phyloP scores from a whole-genome alignment of 2,797 vertebrate genomes.

The Tolypeutes matacus region DNA sequence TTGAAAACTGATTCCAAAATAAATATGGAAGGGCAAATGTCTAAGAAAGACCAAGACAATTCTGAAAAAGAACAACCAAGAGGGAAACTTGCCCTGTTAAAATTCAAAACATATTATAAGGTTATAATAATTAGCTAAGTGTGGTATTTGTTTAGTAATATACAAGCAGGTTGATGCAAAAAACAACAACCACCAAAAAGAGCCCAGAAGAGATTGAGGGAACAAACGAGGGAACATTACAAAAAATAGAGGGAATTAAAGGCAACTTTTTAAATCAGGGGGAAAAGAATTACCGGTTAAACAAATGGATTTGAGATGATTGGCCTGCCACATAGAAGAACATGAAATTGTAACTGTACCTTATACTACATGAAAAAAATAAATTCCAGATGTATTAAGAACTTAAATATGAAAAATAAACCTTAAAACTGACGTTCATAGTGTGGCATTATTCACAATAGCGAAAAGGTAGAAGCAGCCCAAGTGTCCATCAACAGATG shows the following conservation, averaged over 20 bases:
- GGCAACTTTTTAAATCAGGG: not conserved
- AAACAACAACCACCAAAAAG: not conserved
- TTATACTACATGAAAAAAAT: not conserved
- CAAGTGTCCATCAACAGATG: too few species aligned
- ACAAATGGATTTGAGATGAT: not conserved
- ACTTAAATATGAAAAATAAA: not conserved
- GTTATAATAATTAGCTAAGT: not conserved
- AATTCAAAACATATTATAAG: not conserved
- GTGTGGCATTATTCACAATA: too few species aligned
- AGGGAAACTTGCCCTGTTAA: not conserved
- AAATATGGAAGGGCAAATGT: not conserved
- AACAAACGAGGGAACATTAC: not conserved
- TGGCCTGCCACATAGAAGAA: not conserved
- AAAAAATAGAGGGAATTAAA: not conserved
- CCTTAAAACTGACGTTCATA: not conserved
- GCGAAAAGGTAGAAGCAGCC: too few species aligned
- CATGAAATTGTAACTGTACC: not conserved
- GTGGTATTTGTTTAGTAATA: not conserved
- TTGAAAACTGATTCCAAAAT: constrained; percentile 7
- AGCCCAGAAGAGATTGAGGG: not conserved
- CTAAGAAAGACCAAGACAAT: not conserved
- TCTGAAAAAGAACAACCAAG: not conserved
- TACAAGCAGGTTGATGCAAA: not conserved
- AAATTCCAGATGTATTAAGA: not conserved
- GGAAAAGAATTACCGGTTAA: not conserved